Conservation (phyloP, 2,888 invertebrate species). For the Drosophila anomelani region DNA sequence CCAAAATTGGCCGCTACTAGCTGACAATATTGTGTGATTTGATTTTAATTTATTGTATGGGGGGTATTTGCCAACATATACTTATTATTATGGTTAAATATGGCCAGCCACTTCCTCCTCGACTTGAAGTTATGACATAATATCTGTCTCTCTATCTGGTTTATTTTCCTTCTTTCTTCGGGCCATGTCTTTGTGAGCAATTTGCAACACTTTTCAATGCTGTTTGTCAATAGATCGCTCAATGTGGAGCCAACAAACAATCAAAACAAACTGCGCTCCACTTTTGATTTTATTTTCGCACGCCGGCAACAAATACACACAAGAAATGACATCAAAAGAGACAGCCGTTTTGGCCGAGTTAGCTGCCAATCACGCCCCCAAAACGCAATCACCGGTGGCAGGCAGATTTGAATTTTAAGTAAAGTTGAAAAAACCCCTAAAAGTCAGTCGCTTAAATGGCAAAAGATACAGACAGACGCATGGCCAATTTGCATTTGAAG, state of each 20-base stretch:
- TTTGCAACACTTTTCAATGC: constrained; percentile 57
- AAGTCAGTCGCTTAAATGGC: constrained; percentile 19
- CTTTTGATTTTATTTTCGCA: constrained; percentile 64
- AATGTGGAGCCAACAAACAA: constrained; percentile 40
- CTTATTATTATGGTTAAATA: constrained; percentile 49
- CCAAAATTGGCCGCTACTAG: constrained; percentile 28
- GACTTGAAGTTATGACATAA: constrained; percentile 45
- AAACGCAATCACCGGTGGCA: constrained; percentile 47
- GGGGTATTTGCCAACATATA: constrained; percentile 12
- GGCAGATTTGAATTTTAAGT: constrained; percentile 64
- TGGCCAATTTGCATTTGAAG: constrained; percentile 49
- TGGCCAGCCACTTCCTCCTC: constrained; percentile 49
- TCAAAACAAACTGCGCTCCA: constrained; percentile 66
- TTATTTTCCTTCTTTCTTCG: constrained; percentile 14
- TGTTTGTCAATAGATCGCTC: constrained; percentile 42
- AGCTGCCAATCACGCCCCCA: constrained; percentile 48
- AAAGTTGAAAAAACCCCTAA: constrained; percentile 19
- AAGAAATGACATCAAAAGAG: constrained; percentile 41
- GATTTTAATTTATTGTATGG: constrained; percentile 24
- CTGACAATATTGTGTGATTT: constrained; percentile 30
- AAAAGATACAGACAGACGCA: constrained; percentile 7
- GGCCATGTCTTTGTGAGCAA: constrained; percentile 30
- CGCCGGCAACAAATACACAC: constrained; percentile 41
- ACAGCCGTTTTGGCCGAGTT: constrained; percentile 41
- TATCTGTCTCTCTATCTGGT: constrained; percentile 12